phyloP scores from a whole-genome alignment of 1,140 invertebrate genomes.

The Brachionus rotundiformis region DNA sequence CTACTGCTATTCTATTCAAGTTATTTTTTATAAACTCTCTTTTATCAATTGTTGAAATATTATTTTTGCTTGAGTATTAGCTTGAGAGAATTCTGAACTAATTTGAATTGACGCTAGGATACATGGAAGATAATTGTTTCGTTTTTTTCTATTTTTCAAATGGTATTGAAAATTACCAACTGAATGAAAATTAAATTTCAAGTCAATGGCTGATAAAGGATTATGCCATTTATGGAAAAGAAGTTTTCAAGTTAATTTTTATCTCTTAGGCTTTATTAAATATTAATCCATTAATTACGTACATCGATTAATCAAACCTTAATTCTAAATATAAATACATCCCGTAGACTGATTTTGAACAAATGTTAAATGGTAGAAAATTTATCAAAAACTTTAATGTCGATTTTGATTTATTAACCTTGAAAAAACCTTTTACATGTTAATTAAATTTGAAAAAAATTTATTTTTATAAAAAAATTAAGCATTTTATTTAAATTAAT shows the following conservation, averaged over 20 bases:
- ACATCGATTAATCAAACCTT: neutral
- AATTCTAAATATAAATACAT: neutral
- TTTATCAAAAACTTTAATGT: neutral
- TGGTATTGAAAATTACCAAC: neutral
- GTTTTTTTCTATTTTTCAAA: neutral
- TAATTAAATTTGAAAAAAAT: neutral
- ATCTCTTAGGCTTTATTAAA: neutral
- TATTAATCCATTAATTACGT: neutral
- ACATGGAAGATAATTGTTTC: neutral
- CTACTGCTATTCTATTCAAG: slow-evolving; percentile 18
- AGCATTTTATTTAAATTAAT: neutral
- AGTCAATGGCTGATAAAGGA: neutral
- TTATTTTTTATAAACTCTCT: neutral
- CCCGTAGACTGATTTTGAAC: neutral
- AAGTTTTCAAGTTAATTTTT: neutral
- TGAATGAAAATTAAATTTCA: neutral
- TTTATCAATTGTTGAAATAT: neutral
- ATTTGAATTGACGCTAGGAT: neutral
- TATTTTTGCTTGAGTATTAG: neutral
- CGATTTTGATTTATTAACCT: neutral
- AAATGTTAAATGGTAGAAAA: neutral
- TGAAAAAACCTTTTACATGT: neutral
- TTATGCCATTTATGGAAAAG: neutral
- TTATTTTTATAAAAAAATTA: neutral
- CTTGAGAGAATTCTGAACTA: slow-evolving; percentile 24